phyloP scores from a whole-genome alignment of 2,797 vertebrate genomes.

The Triplophysa bombifrons region DNA sequence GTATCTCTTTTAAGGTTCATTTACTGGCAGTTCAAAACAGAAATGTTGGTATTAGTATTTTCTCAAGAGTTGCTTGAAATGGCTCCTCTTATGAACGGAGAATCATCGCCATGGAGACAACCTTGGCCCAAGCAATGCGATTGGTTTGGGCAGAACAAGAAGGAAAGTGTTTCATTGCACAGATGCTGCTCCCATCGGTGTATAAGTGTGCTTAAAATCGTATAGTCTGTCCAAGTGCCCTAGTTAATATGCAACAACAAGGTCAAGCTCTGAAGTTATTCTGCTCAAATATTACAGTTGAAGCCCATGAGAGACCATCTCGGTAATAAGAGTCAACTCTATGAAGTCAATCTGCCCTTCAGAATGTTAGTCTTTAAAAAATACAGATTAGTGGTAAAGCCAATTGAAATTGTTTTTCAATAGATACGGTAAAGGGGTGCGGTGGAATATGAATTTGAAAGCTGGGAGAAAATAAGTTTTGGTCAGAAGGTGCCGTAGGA shows the following conservation, averaged over 20 bases:
- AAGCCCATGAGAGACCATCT: neutral
- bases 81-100: conserved; percentile 63
- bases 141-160: conserved; percentile 22
- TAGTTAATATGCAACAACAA: conserved; percentile 8
- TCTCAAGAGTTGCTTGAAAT: conserved; percentile 29
- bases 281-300: conserved; percentile 16
- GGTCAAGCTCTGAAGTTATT: conserved; percentile 1
- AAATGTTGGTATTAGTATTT: conserved; percentile 30
- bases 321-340: neutral
- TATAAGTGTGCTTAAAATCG: conserved; percentile 25
- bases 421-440: neutral
- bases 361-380: neutral
- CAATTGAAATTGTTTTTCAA: neutral
- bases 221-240: conserved; percentile 2
- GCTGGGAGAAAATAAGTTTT: neutral
- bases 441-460: neutral
- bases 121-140: conserved; percentile 62
- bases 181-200: neutral
- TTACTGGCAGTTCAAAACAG: neutral
- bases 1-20: conserved; percentile 6
- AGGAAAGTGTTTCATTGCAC: neutral
- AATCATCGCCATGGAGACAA: conserved; percentile 74
- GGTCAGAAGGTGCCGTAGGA: conserved; percentile 23
- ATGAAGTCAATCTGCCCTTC: neutral
- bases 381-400: too few species aligned